phyloP scores from a whole-genome alignment of 1,140 invertebrate species.

The Diabrotica virgifera region DNA sequence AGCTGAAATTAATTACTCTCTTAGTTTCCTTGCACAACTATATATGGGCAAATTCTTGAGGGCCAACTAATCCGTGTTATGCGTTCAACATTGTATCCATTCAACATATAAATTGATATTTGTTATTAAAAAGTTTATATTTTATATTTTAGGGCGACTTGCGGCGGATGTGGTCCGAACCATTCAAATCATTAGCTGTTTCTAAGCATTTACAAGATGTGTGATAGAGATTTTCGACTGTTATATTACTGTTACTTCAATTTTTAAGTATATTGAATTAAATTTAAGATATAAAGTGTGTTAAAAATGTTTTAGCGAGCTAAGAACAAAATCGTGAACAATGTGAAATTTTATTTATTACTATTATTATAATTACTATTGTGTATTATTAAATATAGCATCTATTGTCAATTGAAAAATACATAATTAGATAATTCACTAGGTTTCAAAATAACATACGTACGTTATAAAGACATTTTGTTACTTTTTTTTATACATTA shows the following conservation, averaged over 20 bases:
- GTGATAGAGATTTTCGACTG: constrained; percentile 50
- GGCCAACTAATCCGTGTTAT: too few relatives aligned
- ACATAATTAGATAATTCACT: neutral
- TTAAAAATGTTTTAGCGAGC: constrained; percentile 11
- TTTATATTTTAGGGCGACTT: constrained; percentile 78
- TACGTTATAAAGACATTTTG: constrained; percentile 1
- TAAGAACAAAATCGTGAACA: constrained; percentile 11
- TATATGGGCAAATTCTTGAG: too few relatives aligned
- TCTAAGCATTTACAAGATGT: constrained; percentile 71
- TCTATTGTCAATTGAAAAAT: constrained; percentile 3
- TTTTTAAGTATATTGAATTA: constrained; percentile 5
- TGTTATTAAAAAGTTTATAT: constrained; percentile 6
- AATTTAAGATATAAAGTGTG: constrained; percentile 13
- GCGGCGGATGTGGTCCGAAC: constrained; percentile 96
- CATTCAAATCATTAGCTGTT: constrained; percentile 79
- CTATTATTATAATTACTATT: neutral
- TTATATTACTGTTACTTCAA: constrained; percentile 15
- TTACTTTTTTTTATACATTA: constrained; percentile 3
- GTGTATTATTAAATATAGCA: constrained; percentile 1
- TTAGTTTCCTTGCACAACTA: too few relatives aligned
- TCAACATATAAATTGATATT: neutral
- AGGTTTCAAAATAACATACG: neutral
- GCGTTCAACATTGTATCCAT: too few relatives aligned
- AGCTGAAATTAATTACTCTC: too few relatives aligned
- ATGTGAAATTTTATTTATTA: constrained; percentile 13